Evolutionary conservation across 2,888 invertebrate genomes (phyloP).

Genomic region (Sphaerophoria taeniata): DNA sequence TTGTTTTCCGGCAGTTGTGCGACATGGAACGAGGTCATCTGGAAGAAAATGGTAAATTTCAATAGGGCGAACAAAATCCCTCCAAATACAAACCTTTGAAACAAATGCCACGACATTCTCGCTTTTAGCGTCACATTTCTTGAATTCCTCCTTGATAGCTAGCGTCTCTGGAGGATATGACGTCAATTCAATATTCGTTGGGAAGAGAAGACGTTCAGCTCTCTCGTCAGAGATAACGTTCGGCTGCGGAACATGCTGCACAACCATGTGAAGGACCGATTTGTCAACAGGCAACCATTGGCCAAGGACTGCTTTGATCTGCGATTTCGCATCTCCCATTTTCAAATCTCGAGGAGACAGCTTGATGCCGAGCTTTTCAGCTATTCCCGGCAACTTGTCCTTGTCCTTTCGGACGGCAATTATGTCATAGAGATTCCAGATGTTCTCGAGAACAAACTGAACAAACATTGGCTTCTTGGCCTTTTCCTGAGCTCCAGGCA

Average conservation of each 20-base stretch:
- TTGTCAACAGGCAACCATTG: slow-evolving; percentile 95
- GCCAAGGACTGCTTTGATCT: slow-evolving; percentile 91
- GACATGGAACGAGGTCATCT: slow-evolving; percentile 94
- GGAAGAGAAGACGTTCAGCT: slow-evolving; percentile 92
- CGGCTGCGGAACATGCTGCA: slow-evolving; percentile 92
- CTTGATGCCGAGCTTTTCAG: slow-evolving; percentile 90
- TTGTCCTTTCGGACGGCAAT: slow-evolving; percentile 90
- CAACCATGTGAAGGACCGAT: slow-evolving; percentile 92
- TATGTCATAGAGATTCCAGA: slow-evolving; percentile 95
- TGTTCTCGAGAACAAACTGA: slow-evolving; percentile 94
- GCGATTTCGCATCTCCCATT: slow-evolving; percentile 90
- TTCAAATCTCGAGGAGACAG: slow-evolving; percentile 90
- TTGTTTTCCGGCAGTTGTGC: slow-evolving; percentile 91
- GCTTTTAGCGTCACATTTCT: slow-evolving; percentile 88
- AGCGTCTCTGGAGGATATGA: slow-evolving; percentile 88
- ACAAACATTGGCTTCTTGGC: slow-evolving; percentile 97
- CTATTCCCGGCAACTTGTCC: slow-evolving; percentile 87
- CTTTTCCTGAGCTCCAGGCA: slow-evolving; percentile 95
- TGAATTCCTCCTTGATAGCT: slow-evolving; percentile 87
- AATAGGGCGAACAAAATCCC: slow-evolving; percentile 85
- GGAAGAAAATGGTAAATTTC: slow-evolving; percentile 84
- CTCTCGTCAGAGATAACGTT: slow-evolving; percentile 89
- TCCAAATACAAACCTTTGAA: slow-evolving; percentile 78
- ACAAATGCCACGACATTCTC: slow-evolving; percentile 84
- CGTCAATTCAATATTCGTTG: slow-evolving; percentile 87